These are phyloP conservation scores for Brachionus rotundiformis DNA, from an alignment of 1,140 invertebrate genomes.

Conservation along the genomic window DNA sequence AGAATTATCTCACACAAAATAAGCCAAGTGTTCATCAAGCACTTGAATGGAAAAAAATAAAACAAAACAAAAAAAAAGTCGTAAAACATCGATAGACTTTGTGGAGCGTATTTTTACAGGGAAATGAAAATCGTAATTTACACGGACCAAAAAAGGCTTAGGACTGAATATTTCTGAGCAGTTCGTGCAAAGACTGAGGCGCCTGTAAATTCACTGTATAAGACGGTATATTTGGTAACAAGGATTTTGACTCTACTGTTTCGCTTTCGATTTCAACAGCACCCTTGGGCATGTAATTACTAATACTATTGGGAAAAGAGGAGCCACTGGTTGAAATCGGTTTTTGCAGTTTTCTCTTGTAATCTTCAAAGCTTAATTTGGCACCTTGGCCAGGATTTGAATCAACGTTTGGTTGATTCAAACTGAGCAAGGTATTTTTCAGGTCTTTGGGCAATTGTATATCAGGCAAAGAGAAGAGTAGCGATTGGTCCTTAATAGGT, in stretches of 20 bases:
- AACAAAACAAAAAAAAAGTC: slow-evolving; percentile 9
- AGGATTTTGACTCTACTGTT: background rate
- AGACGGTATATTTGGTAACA: slow-evolving; percentile 37
- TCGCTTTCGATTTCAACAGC: background rate
- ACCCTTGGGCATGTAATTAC: background rate
- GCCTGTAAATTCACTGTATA: slow-evolving; percentile 46
- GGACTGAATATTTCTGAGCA: slow-evolving; percentile 51
- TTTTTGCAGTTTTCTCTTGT: slow-evolving; percentile 42
- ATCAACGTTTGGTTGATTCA: background rate
- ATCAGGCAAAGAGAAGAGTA: slow-evolving; percentile 21
- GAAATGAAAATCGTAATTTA: background rate
- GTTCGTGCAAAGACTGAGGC: slow-evolving; percentile 48
- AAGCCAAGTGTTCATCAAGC: background rate
- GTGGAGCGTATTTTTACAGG: background rate
- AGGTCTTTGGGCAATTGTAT: slow-evolving; percentile 33
- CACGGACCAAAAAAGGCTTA: slow-evolving; percentile 3
- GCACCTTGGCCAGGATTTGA: background rate
- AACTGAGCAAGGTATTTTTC: slow-evolving; percentile 12
- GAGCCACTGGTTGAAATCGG: background rate
- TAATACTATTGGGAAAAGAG: background rate
- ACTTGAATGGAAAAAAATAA: slow-evolving; percentile 1
- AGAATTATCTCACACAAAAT: slow-evolving; percentile 4
- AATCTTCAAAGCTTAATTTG: slow-evolving; percentile 46
- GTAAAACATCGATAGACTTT: background rate
- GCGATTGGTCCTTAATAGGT: background rate